Conservation (phyloP, 1,140 invertebrate genomes). For the Sitobion miscanthi region DNA sequence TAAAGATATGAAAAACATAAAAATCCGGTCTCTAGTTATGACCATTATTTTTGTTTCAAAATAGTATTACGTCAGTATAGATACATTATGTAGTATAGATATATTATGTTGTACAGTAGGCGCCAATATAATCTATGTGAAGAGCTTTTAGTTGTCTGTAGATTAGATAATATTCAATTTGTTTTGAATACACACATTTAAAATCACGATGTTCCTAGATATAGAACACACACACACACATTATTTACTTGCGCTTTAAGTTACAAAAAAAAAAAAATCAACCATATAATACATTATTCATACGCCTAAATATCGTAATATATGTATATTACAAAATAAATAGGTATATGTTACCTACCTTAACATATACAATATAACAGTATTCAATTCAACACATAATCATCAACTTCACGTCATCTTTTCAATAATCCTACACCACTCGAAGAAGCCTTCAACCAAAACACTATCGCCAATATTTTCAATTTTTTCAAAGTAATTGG, state of each 20-base stretch:
- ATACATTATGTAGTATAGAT: neutral
- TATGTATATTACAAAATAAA: neutral
- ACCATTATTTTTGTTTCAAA: neutral
- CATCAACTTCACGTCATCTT: too few relatives aligned
- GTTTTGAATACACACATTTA: neutral
- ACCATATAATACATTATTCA: neutral
- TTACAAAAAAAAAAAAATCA: neutral
- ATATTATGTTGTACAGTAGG: neutral
- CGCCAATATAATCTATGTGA: conserved; percentile 17
- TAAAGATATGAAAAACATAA: too few relatives aligned
- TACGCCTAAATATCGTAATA: neutral
- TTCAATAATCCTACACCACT: too few relatives aligned
- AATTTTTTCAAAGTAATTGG: too few relatives aligned
- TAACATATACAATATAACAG: neutral
- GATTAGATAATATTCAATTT: conserved; percentile 24
- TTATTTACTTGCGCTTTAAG: neutral
- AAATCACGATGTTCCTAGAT: neutral
- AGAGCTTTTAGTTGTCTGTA: conserved; percentile 30
- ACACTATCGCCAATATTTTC: too few relatives aligned
- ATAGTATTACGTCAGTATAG: neutral
- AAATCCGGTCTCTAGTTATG: neutral
- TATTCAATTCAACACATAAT: too few relatives aligned
- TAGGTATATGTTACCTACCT: neutral
- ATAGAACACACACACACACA: neutral
- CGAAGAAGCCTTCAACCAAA: too few relatives aligned